These are phyloP conservation scores for Epizoanthus illoricatus DNA, from an alignment of 92 coral and sea anemone genomes.

Conservation along the genomic window DNA sequence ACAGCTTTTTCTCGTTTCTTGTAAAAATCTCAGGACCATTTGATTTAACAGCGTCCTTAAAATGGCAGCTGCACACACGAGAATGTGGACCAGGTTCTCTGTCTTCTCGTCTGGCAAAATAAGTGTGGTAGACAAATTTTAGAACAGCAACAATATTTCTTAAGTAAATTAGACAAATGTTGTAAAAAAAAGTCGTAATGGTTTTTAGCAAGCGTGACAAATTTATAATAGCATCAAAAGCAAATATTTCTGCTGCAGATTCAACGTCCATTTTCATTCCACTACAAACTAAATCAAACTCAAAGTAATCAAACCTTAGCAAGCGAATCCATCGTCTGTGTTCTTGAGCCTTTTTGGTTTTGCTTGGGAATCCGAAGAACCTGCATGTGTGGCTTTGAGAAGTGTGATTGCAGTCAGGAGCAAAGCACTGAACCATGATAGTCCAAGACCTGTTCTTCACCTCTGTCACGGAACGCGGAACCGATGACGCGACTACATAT, in stretches of 20 bases:
- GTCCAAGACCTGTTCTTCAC: too few species aligned
- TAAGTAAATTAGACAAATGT: neutral
- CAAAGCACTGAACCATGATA: conserved; percentile 45
- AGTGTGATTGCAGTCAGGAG: conserved; percentile 33
- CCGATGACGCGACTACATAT: too few species aligned
- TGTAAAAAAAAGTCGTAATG: too few species aligned
- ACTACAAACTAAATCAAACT: neutral
- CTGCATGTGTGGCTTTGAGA: conserved; percentile 32
- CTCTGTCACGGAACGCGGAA: too few species aligned
- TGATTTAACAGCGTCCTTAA: conserved; percentile 44
- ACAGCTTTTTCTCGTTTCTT: conserved; percentile 9
- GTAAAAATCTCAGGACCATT: conserved; percentile 49
- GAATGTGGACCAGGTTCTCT: conserved; percentile 53
- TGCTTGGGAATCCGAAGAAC: conserved; percentile 23
- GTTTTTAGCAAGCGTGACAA: too few species aligned
- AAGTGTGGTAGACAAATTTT: too few species aligned
- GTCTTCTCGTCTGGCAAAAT: conserved; percentile 38
- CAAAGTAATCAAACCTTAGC: conserved; percentile 12
- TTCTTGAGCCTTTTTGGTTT: neutral
- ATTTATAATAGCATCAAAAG: too few species aligned
- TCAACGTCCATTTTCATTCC: neutral
- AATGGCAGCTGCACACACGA: conserved; percentile 62
- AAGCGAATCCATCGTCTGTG: conserved; percentile 24
- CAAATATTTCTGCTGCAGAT: neutral
- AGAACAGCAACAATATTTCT: neutral